phyloP scores from a whole-genome alignment of 2,113 vertebrate genomes.

The Condylura cristata region DNA sequence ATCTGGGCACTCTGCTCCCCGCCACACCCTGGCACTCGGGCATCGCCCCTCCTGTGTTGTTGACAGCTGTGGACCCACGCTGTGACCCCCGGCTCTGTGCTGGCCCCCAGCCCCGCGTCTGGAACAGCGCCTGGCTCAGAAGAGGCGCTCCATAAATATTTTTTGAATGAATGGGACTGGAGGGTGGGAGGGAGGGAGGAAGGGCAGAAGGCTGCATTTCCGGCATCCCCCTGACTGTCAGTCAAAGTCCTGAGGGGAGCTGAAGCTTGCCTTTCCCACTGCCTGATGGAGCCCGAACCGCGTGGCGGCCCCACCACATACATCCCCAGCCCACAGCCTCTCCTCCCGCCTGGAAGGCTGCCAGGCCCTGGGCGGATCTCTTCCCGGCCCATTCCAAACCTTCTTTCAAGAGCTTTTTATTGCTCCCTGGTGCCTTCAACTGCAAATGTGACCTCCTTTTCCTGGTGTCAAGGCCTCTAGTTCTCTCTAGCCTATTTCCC shows the following conservation, averaged over 20 bases:
- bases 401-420: background rate
- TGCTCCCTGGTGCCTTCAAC: background rate
- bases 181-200: background rate
- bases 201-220: background rate
- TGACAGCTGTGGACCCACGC: background rate
- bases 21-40: background rate
- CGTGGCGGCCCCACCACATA: background rate
- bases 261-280: background rate
- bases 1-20: background rate
- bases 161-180: background rate
- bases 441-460: background rate
- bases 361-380: background rate
- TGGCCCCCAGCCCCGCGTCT: background rate
- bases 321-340: background rate
- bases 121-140: slow-evolving; percentile 17
- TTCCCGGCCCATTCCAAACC: background rate
- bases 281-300: background rate
- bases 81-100: background rate
- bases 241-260: background rate
- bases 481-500: background rate
- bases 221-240: background rate
- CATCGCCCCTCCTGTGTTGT: background rate
- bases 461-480: background rate
- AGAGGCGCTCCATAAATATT: background rate
- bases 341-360: background rate